Evolutionary conservation across 2,888 invertebrate genomes (phyloP).

Genomic region (Synergus gifuensis): DNA sequence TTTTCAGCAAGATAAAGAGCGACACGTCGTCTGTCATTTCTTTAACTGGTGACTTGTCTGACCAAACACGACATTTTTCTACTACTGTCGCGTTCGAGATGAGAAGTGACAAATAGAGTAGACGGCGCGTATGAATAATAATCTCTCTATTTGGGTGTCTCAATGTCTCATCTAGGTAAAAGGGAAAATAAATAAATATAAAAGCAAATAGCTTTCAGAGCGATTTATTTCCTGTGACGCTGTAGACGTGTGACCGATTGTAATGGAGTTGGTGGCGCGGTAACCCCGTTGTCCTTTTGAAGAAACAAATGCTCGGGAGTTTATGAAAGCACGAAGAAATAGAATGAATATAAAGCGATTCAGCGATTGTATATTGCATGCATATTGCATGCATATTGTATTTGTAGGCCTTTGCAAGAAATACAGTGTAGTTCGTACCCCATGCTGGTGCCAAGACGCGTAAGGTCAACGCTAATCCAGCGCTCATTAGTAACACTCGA

Average conservation of each 20-base stretch:
- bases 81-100: slow-evolving; percentile 32
- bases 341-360: slow-evolving; percentile 42
- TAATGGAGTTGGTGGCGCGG: slow-evolving; percentile 67
- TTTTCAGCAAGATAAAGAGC: slow-evolving; percentile 39
- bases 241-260: slow-evolving; percentile 67
- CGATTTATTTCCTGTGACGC: background rate
- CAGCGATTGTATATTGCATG: slow-evolving; percentile 29
- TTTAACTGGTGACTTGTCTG: slow-evolving; percentile 40
- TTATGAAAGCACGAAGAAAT: slow-evolving; percentile 51
- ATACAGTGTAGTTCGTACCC: slow-evolving; percentile 27
- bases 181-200: slow-evolving; percentile 2
- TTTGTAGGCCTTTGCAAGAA: slow-evolving; percentile 19
- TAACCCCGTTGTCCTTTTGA: slow-evolving; percentile 65
- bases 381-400: background rate
- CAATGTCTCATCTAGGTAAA: background rate
- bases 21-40: slow-evolving; percentile 41
- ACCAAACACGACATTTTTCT: slow-evolving; percentile 42
- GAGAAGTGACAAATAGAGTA: slow-evolving; percentile 27
- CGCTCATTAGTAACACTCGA: slow-evolving; percentile 68
- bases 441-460: slow-evolving; percentile 16
- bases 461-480: slow-evolving; percentile 65
- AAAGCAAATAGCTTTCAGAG: background rate
- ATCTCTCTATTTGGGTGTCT: slow-evolving; percentile 12
- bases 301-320: slow-evolving; percentile 64
- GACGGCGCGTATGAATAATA: slow-evolving; percentile 1